Conservation (phyloP, 1,140 invertebrate genomes). For the Bradysia coprophila region DNA sequence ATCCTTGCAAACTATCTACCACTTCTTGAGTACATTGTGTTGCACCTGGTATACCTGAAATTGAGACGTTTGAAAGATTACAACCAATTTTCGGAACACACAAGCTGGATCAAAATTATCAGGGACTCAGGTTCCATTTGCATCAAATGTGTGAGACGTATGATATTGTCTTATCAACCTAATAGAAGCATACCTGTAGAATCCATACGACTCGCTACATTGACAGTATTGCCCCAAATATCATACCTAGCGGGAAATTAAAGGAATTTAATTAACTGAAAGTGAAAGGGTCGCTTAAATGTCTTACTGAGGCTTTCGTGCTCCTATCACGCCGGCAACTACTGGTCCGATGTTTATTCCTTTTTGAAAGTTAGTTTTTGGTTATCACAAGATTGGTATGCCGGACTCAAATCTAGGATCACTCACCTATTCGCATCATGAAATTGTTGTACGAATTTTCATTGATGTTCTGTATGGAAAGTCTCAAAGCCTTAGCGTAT, state of each 20-base stretch:
- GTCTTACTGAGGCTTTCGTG: constrained; percentile 86
- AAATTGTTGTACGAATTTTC: constrained; percentile 95
- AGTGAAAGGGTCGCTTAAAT: too few species aligned
- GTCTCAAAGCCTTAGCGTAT: constrained; percentile 77
- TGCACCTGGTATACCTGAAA: constrained; percentile 61
- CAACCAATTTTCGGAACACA: too few species aligned
- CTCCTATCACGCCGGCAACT: constrained; percentile 87
- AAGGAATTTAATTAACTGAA: too few species aligned
- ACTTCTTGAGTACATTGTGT: constrained; percentile 77
- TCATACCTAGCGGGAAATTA: too few species aligned
- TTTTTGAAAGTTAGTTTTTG: constrained; percentile 12
- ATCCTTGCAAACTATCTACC: constrained; percentile 21
- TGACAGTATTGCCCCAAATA: constrained; percentile 90
- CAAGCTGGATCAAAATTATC: too few species aligned
- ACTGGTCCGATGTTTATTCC: constrained; percentile 84
- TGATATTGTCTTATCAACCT: too few species aligned
- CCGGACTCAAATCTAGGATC: background rate
- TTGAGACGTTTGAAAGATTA: too few species aligned
- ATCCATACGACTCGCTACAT: constrained; percentile 72
- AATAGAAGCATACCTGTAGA: too few species aligned
- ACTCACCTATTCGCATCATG: constrained; percentile 69
- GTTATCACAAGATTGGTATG: too few species aligned
- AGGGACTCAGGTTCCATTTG: too few species aligned
- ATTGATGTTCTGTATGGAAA: constrained; percentile 75
- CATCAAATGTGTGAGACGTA: too few species aligned